phyloP scores from a whole-genome alignment of 2,888 invertebrate species.

The Ferdinandea cuprea region DNA sequence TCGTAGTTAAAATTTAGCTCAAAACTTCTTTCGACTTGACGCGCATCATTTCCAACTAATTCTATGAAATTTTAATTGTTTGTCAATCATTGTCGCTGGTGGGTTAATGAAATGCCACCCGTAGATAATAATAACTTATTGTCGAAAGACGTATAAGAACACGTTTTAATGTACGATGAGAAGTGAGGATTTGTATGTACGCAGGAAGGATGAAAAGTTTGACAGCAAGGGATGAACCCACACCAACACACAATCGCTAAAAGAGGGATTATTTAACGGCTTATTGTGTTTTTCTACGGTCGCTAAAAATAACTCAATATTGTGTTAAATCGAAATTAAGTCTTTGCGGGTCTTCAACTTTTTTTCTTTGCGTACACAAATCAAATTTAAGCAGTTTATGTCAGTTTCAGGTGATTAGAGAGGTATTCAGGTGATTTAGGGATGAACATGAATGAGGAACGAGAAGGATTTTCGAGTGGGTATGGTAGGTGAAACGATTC shows the following conservation, averaged over 20 bases:
- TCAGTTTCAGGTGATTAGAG: neutral
- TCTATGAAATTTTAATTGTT: constrained; percentile 18
- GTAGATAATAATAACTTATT: constrained; percentile 18
- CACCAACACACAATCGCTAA: too few relatives aligned
- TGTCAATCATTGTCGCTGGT: constrained; percentile 18
- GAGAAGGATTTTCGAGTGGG: neutral
- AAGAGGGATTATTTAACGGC: constrained; percentile 17
- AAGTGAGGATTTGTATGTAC: neutral
- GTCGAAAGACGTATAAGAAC: neutral
- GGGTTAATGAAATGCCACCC: neutral
- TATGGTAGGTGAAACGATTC: neutral
- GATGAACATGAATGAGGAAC: too few relatives aligned
- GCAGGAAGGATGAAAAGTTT: neutral
- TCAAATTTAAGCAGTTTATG: constrained; percentile 24
- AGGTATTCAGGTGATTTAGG: constrained; percentile 19
- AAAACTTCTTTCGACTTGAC: neutral
- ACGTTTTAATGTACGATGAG: constrained; percentile 23
- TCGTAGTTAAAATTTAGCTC: too few relatives aligned
- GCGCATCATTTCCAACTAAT: neutral
- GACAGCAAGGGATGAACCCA: constrained; percentile 36
- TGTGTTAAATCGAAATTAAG: constrained; percentile 28
- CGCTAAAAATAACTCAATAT: constrained; percentile 10
- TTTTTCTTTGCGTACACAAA: constrained; percentile 28
- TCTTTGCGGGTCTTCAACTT: constrained; percentile 3
- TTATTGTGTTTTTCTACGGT: constrained; percentile 9